Base-by-base conservation (phyloP, 2,888 invertebrate species). In the Tridacna gigas region DNA sequence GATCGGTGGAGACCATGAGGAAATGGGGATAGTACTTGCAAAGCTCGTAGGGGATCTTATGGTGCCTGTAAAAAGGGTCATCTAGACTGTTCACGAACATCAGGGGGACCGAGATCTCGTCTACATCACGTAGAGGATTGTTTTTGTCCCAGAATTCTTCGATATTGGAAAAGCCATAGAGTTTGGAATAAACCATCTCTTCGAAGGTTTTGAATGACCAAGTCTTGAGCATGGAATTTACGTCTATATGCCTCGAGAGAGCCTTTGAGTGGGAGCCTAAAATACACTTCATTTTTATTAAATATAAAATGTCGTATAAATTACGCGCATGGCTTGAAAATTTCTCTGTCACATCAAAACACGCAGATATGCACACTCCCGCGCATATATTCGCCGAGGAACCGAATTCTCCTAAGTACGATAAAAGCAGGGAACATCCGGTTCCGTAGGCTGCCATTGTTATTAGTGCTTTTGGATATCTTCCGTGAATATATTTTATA, bases 401-500 rank as follows among this genome's bases (percentile, higher is more conserved):
- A 0, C 93, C 93, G 75, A 89, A 93, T 79, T 94, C 92, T 2
- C 94, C 94, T n/a, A 94, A 85, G 79, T 94, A 94, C 9, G 94
- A 93, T 65, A 93, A 61, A 15, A 94, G 83, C 18, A 92, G 74
- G 15, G 91, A 91, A 45, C 91, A 90, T 11, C 94, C 94, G 0
- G 92, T 88, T 1, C 93, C 91, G 28, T 89, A 86, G 4, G 92
- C 93, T 2, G 92, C 84, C 56, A 91, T 91, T n/a, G 90, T 89
- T 25, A 93, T 81, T 1, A 86, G 77, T 1, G 92, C 90, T 25
- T 87, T 83, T 0, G 91, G 91, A 63, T 88, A 92, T 47, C 84
- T 78, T 12, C 88, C 84, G 13, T 89, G 82, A 5, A 94, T 88
- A 81, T 91, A 93, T 79, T 91, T 90, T 0, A 94, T 86, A 3